These are phyloP conservation scores for Campoletis sonorensis DNA, from an alignment of 1,140 invertebrate genomes.

Conservation along the genomic window DNA sequence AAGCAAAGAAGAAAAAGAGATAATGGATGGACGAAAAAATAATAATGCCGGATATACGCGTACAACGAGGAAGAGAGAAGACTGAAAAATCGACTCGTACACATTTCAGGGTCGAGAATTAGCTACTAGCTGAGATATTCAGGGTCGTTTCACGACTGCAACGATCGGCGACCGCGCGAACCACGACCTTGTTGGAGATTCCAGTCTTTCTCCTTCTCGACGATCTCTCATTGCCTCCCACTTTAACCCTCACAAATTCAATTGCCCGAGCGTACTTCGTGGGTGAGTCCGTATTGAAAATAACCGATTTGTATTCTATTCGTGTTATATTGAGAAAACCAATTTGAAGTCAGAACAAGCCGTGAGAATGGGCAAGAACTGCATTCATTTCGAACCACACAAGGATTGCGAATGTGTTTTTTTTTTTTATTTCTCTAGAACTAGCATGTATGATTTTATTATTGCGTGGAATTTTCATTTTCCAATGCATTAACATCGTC, in stretches of 20 bases:
- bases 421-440: too few species aligned
- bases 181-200: slow-evolving; percentile 11
- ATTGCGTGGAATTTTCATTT: too few species aligned
- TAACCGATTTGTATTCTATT: neutral
- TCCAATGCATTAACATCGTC: too few species aligned
- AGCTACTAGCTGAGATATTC: neutral
- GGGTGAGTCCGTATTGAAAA: neutral
- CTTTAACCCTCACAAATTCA: neutral
- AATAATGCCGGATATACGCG: neutral
- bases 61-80: slow-evolving; percentile 3
- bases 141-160: slow-evolving; percentile 20
- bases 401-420: neutral
- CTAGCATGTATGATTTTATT: too few species aligned
- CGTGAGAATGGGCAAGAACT: neutral
- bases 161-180: slow-evolving; percentile 28
- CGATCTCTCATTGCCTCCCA: neutral
- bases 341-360: neutral
- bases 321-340: neutral
- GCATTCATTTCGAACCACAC: too few species aligned
- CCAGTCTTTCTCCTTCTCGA: slow-evolving; percentile 4
- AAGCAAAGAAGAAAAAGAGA: neutral
- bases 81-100: slow-evolving; percentile 11
- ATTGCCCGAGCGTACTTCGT: neutral
- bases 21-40: neutral
- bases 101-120: slow-evolving; percentile 3